phyloP scores from a whole-genome alignment of 2,888 invertebrate genomes.

The Tiliacea aurago region DNA sequence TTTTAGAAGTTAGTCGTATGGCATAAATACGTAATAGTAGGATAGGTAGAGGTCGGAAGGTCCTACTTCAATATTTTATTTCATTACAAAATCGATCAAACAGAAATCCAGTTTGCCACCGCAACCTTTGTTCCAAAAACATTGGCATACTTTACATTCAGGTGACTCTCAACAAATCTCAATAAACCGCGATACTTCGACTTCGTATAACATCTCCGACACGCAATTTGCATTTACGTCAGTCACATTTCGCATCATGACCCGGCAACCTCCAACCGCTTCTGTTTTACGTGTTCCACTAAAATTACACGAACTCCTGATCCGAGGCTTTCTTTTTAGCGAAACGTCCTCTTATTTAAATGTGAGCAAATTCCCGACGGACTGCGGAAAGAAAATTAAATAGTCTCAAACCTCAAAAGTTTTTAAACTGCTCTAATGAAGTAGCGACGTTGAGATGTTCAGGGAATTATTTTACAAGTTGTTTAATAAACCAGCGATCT shows the following conservation, averaged over 20 bases:
- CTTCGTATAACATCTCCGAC: constrained; percentile 46
- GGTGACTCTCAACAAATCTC: constrained; percentile 31
- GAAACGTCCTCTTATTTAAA: constrained; percentile 68
- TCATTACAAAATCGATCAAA: background rate
- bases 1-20: background rate
- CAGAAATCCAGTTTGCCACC: background rate
- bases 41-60: background rate
- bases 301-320: constrained; percentile 65
- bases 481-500: background rate
- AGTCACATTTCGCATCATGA: constrained; percentile 43
- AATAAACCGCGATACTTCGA: constrained; percentile 43
- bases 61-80: constrained; percentile 2
- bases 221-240: constrained; percentile 62
- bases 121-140: background rate
- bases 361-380: constrained; percentile 62
- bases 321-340: constrained; percentile 59
- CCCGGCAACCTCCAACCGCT: constrained; percentile 40
- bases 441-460: constrained; percentile 8
- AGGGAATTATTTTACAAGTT: constrained; percentile 24
- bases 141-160: constrained; percentile 28
- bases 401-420: constrained; percentile 43
- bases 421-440: constrained; percentile 38
- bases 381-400: constrained; percentile 58
- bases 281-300: constrained; percentile 52
- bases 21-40: background rate